Conservation (phyloP, 2,888 invertebrate species). For the Nymphalis c-album region DNA sequence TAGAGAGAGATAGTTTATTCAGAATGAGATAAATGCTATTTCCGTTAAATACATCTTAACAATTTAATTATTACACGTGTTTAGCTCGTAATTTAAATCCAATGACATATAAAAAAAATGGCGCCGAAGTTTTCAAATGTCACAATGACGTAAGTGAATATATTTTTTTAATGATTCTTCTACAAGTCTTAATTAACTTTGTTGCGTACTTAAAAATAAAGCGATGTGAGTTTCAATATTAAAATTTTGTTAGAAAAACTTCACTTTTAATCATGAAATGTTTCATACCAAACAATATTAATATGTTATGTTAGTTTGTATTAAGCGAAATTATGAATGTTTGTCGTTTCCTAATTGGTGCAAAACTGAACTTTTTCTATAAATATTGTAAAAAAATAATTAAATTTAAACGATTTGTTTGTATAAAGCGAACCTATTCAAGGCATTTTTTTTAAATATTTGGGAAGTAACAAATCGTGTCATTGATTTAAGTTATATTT, state of each 20-base stretch:
- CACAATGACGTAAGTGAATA: too few relatives aligned
- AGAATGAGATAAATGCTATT: too few relatives aligned
- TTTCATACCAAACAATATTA: constrained; percentile 4
- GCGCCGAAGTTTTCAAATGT: too few relatives aligned
- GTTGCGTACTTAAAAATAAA: neutral
- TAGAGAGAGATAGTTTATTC: too few relatives aligned
- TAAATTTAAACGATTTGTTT: constrained; percentile 10
- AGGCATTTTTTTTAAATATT: constrained; percentile 11
- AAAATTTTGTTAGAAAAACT: neutral
- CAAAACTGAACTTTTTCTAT: constrained; percentile 19
- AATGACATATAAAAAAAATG: too few relatives aligned
- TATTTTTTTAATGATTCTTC: neutral
- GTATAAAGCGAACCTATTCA: constrained; percentile 1
- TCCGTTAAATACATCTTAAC: too few relatives aligned
- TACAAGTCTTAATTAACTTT: neutral
- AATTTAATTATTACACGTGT: too few relatives aligned
- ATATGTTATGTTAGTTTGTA: neutral
- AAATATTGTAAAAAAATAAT: constrained; percentile 20
- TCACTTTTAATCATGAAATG: neutral
- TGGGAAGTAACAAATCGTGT: constrained; percentile 13
- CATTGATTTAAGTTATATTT: constrained; percentile 21
- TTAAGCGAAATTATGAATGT: constrained; percentile 14
- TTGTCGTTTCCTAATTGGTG: constrained; percentile 14
- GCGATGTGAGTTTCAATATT: constrained; percentile 10
- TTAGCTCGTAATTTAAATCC: too few relatives aligned